Evolutionary conservation across 2,797 vertebrate genomes (phyloP).

Genomic region (Rhincodon typus): DNA sequence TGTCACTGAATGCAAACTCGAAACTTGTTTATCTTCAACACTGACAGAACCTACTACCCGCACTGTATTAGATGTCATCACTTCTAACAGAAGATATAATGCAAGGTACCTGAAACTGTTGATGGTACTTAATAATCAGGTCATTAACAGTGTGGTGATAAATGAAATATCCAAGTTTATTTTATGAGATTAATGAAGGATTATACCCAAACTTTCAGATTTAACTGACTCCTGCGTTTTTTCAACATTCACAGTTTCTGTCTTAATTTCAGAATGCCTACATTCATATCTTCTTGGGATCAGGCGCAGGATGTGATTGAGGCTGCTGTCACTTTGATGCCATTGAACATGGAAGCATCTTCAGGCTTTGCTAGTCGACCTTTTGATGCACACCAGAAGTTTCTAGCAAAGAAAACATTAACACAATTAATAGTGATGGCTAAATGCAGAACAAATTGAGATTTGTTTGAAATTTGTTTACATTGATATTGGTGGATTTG

Average conservation of each 20-base stretch:
- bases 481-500: background rate
- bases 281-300: background rate
- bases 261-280: background rate
- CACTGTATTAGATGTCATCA: background rate
- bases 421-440: background rate
- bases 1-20: background rate
- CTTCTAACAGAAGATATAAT: background rate
- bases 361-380: background rate
- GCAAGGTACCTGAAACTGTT: background rate
- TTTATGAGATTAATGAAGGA: background rate
- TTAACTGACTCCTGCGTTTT: background rate
- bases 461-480: background rate
- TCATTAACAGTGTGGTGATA: background rate
- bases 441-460: conserved; percentile 10
- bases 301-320: background rate
- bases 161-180: background rate
- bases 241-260: background rate
- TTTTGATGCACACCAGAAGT: background rate
- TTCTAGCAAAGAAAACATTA: background rate
- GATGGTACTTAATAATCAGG: background rate
- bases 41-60: background rate
- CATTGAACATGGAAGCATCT: background rate
- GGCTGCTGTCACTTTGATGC: background rate
- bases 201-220: background rate
- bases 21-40: background rate